Evolutionary conservation across 2,797 vertebrate species (phyloP).

Genomic region (Merluccius polli): DNA sequence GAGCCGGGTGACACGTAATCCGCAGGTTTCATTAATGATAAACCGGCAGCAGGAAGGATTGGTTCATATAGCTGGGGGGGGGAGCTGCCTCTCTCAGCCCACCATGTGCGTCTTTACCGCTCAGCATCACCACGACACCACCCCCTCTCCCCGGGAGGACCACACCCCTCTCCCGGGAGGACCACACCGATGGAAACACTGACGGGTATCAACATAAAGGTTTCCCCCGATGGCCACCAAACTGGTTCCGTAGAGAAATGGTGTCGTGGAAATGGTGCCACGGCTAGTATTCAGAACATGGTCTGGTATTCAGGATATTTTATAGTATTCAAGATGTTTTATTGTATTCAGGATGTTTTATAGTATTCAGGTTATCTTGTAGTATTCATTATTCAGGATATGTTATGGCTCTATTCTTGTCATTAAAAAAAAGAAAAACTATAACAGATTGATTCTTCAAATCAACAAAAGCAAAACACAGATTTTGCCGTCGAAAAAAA

Average conservation of each 20-base stretch:
- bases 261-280: too few species aligned
- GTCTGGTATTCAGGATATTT: too few species aligned
- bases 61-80: constrained; percentile 46
- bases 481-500: constrained; percentile 47
- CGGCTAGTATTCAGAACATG: constrained; percentile 35
- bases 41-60: constrained; percentile 67
- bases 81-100: constrained; percentile 53
- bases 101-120: constrained; percentile 61
- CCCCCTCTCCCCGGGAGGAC: too few species aligned
- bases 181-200: constrained; percentile 20
- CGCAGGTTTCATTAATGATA: constrained; percentile 72
- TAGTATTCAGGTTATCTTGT: too few species aligned
- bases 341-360: too few species aligned
- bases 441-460: constrained; percentile 64
- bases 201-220: constrained; percentile 38
- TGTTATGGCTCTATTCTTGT: constrained; percentile 29
- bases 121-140: constrained; percentile 45
- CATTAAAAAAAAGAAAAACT: constrained; percentile 54
- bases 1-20: constrained; percentile 79
- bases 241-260: constrained; percentile 16
- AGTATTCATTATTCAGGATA: too few species aligned
- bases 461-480: constrained; percentile 39
- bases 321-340: too few species aligned
- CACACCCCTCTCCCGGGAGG: constrained; percentile 36
- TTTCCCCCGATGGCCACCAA: constrained; percentile 26